Evolutionary conservation across 2,888 invertebrate species (phyloP).

Genomic region (Luffia ferchaultella): DNA sequence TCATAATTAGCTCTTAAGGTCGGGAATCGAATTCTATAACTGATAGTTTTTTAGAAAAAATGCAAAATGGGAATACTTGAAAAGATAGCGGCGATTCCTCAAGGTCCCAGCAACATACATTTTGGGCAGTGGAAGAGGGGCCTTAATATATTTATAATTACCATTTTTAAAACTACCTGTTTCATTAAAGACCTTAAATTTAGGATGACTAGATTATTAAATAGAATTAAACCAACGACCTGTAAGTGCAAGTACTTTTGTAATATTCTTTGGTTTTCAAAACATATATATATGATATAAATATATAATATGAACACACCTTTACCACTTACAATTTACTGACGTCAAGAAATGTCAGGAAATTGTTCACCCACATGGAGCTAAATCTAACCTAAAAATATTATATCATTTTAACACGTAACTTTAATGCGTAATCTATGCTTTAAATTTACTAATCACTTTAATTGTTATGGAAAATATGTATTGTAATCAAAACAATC

Average conservation of each 20-base stretch:
- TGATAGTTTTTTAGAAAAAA: no score
- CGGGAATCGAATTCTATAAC: no score
- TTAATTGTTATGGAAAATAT: conserved; percentile 9
- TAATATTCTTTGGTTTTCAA: neutral
- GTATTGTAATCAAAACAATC: conserved; percentile 5
- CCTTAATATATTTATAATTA: no score
- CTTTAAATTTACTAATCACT: conserved; percentile 8
- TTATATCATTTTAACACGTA: conserved; percentile 10
- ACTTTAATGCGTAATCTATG: conserved; percentile 12
- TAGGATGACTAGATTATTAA: neutral
- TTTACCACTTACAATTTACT: conserved; percentile 14
- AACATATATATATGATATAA: conserved; percentile 6
- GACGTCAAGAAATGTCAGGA: conserved; percentile 12
- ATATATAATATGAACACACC: conserved; percentile 9
- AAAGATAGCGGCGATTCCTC: no score
- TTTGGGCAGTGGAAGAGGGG: no score
- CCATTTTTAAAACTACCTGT: no score
- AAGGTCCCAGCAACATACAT: no score
- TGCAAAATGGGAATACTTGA: no score
- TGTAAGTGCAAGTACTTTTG: conserved; percentile 4
- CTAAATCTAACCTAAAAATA: conserved; percentile 10
- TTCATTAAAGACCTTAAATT: no score
- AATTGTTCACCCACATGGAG: conserved; percentile 9
- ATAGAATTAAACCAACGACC: conserved; percentile 1
- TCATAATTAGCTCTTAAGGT: no score